Conservation (phyloP, 2,113 vertebrate species). For the Phylloscopus trochiloides region DNA sequence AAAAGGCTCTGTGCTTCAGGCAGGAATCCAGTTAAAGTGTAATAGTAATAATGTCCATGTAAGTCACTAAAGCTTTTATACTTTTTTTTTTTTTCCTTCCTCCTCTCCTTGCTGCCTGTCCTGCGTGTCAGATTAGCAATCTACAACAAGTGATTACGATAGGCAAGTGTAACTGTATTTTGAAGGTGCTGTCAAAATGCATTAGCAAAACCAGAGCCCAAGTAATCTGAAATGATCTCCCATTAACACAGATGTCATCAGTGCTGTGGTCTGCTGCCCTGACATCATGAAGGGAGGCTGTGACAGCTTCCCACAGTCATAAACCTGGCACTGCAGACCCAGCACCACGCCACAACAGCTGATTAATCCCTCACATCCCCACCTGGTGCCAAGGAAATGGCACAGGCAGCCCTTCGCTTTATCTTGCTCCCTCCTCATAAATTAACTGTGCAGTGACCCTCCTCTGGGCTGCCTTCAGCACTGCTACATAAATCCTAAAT, state of each 20-base stretch:
- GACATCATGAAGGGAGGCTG: constrained; percentile 22
- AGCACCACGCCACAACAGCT: constrained; percentile 1
- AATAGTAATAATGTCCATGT: background rate
- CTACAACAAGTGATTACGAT: background rate
- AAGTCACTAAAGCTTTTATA: background rate
- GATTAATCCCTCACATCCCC: constrained; percentile 29
- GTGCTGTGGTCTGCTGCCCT: constrained; percentile 32
- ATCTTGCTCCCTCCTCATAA: background rate
- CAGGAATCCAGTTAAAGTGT: background rate
- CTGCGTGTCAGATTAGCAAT: background rate
- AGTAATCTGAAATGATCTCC: constrained; percentile 56
- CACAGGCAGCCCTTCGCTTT: background rate
- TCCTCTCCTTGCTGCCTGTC: background rate
- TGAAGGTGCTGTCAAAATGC: constrained; percentile 48
- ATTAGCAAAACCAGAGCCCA: constrained; percentile 49
- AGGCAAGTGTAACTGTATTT: background rate
- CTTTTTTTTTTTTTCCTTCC: background rate
- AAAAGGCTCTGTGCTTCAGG: background rate
- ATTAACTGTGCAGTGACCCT: background rate
- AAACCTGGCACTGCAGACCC: constrained; percentile 18
- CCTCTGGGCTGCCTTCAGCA: background rate
- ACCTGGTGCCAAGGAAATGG: constrained; percentile 29
- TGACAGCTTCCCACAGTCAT: constrained; percentile 30
- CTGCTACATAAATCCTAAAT: background rate
- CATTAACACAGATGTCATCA: constrained; percentile 24